phyloP scores from a whole-genome alignment of 2,113 vertebrate species.

The Merops nubicus region DNA sequence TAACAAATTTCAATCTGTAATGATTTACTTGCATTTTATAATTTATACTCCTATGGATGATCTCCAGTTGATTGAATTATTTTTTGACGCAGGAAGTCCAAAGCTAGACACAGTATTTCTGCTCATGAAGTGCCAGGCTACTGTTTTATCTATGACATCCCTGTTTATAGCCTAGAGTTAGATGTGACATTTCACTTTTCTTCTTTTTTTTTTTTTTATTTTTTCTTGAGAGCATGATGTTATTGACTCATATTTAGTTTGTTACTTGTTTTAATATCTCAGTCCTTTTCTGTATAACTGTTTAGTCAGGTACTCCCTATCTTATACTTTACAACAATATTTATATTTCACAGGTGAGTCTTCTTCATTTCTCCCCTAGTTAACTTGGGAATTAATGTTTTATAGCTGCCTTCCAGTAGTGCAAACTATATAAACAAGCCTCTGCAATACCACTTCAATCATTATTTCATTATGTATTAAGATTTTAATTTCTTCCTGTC shows the following conservation, averaged over 20 bases:
- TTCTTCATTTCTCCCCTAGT: not conserved
- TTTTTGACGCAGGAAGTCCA: not conserved
- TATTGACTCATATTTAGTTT: not conserved
- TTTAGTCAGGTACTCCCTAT: not conserved
- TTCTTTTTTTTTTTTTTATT: not conserved
- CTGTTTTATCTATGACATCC: not conserved
- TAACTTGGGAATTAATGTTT: not conserved
- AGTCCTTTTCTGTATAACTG: not conserved
- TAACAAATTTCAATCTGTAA: not conserved
- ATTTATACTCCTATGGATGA: not conserved
- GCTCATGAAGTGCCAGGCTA: not conserved
- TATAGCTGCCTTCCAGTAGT: not conserved
- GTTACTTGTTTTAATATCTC: not conserved
- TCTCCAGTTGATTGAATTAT: not conserved
- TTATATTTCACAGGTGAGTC: not conserved
- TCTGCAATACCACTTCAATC: not conserved
- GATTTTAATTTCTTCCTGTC: conserved; percentile 8
- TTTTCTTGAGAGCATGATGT: not conserved
- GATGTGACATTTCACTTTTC: not conserved
- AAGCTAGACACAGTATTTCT: not conserved
- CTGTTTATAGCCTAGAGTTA: not conserved
- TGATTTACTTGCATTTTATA: not conserved
- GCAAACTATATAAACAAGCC: not conserved
- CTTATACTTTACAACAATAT: not conserved
- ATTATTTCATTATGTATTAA: not conserved